phyloP scores from a whole-genome alignment of 2,888 invertebrate species.

The Rhorus exstirpatorius region DNA sequence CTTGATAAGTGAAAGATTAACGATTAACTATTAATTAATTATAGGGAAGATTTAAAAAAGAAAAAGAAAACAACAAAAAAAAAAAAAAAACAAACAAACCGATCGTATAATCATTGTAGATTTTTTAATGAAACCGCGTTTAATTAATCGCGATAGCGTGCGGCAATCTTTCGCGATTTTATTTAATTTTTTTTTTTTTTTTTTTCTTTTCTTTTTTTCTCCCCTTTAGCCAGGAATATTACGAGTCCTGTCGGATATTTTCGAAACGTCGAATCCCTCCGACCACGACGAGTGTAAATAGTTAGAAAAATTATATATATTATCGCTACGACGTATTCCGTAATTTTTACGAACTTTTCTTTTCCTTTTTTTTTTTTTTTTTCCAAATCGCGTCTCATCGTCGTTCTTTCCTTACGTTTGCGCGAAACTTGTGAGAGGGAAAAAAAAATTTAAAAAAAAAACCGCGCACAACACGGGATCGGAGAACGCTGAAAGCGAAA shows the following conservation, averaged over 20 bases:
- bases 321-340: conserved; percentile 55
- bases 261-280: conserved; percentile 56
- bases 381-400: conserved; percentile 31
- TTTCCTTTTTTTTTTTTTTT: conserved; percentile 34
- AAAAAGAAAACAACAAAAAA: too few relatives aligned
- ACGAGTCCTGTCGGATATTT: conserved; percentile 60
- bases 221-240: conserved; percentile 54
- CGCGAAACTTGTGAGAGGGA: neutral
- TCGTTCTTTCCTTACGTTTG: conserved; percentile 30
- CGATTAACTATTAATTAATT: conserved; percentile 78
- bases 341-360: conserved; percentile 64
- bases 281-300: conserved; percentile 74
- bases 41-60: conserved; percentile 67
- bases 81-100: too few relatives aligned
- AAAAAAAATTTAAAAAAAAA: conserved; percentile 29
- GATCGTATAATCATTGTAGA: conserved; percentile 78
- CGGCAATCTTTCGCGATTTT: conserved; percentile 56
- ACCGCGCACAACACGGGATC: conserved; percentile 65
- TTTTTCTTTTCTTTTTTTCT: conserved; percentile 22
- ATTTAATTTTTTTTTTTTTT: neutral
- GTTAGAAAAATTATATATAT: conserved; percentile 75
- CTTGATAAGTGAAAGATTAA: conserved; percentile 67
- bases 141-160: conserved; percentile 58
- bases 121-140: conserved; percentile 75
- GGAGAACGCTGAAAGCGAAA: conserved; percentile 52